Percentiles rank a stretch among this genome's conserved stretches.
phyloP scores from a whole-genome alignment of 2,113 vertebrate species.

The Mellivora capensis region DNA sequence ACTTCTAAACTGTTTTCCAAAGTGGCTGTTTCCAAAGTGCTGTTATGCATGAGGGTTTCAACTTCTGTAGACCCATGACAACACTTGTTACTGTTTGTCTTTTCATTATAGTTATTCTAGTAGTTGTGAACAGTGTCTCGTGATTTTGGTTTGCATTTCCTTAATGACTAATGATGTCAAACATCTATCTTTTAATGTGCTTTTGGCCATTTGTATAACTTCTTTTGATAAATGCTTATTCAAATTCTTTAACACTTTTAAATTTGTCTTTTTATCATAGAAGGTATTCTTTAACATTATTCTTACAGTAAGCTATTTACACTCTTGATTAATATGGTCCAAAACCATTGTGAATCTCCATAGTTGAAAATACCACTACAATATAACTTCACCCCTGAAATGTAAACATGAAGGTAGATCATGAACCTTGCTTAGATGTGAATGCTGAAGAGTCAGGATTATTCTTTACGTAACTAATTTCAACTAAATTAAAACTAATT shows the following conservation, averaged over 20 bases:
- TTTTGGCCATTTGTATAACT: neutral
- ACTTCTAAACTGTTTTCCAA: constrained; percentile 1
- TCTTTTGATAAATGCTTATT: neutral
- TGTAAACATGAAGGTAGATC: neutral
- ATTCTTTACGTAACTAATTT: neutral
- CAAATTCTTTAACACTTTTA: neutral
- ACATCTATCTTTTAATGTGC: neutral
- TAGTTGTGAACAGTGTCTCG: neutral
- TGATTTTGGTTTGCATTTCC: constrained; percentile 13
- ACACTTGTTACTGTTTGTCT: neutral
- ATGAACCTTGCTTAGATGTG: neutral
- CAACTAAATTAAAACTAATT: neutral
- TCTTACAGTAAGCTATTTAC: neutral
- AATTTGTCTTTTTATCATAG: neutral
- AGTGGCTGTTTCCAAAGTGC: neutral
- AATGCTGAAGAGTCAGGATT: neutral
- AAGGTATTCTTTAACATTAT: neutral
- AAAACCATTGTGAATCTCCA: neutral
- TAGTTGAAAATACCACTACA: neutral
- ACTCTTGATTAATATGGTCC: constrained; percentile 10
- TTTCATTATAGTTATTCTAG: constrained; percentile 7
- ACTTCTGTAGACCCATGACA: neutral
- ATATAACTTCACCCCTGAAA: constrained; percentile 11
- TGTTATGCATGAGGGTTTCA: neutral
- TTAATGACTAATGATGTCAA: neutral